A percentile compares a stretch with the other conserved stretches of the same genome.
Conservation (phyloP, 2,113 vertebrate genomes). For the Chelonoidis abingdonii region DNA sequence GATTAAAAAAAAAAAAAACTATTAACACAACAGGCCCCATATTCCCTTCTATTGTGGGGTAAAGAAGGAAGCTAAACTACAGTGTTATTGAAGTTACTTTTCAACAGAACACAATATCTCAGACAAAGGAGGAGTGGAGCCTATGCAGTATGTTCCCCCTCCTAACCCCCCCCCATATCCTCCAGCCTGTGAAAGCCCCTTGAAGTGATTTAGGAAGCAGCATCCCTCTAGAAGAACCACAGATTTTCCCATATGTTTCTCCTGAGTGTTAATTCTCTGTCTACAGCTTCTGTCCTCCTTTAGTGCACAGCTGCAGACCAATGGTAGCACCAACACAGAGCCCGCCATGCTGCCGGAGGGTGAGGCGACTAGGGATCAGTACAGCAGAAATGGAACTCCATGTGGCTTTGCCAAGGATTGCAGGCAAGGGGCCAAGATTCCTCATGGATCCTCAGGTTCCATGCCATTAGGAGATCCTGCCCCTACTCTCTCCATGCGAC, state of each 20-base stretch:
- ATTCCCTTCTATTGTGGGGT: background rate
- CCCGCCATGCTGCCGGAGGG: background rate
- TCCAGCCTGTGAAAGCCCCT: background rate
- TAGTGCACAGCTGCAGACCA: background rate
- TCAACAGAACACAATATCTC: background rate
- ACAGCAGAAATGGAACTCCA: accelerated
- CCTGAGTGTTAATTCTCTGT: background rate
- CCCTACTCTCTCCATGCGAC: background rate
- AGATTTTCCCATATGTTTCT: background rate
- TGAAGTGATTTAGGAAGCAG: background rate
- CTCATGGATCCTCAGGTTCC: background rate
- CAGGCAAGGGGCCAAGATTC: background rate
- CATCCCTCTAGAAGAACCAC: background rate
- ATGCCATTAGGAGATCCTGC: background rate
- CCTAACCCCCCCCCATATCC: background rate
- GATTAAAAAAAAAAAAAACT: too few relatives aligned
- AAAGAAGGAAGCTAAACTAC: background rate
- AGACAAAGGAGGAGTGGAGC: background rate
- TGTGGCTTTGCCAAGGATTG: background rate
- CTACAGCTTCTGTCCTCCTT: background rate
- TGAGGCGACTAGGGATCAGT: background rate
- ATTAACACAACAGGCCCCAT: background rate
- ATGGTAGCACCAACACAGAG: background rate
- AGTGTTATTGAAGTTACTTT: background rate
- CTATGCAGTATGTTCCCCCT: background rate